Evolutionary conservation across 2,113 vertebrate genomes (phyloP), one percentile per base, ranked within the genome.

Genomic region (Pogona vitticeps): DNA sequence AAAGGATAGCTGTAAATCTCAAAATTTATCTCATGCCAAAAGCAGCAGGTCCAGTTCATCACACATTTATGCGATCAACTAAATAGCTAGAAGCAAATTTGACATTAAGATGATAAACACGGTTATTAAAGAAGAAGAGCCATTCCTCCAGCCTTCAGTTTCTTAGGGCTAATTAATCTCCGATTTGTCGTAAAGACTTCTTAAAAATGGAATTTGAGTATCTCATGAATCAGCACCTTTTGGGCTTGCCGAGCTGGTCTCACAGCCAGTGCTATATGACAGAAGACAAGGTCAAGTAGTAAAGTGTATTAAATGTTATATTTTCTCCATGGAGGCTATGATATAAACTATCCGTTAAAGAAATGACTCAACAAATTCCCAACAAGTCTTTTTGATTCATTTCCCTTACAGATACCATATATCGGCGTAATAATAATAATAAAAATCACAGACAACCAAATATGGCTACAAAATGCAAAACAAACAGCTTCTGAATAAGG

Each of bases 101-200:
- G 85, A 75, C 91, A 91, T 90, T 87, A 87, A 92, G 82, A 90
- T 79, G 88, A 91, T 89, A 90, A 67, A 89, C 65, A 63, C 0
- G 31, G 65, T 86, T 90, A 91, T 63, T 85, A 89, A 92, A 82
- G 87, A 68, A 86, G 90, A 65, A 86, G 75, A 93, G 91, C 78
- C 89, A 88, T 73, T 68, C 75, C 84, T 92, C 82, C 3, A 63
- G 86, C 86, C 92, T 67, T 91, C 88, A 91, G 82, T 90, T 85
- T 15, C 72, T 88, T 52, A 59, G 72, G 78, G 82, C 42, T 93
- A 92, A 94, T 91, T 92, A 86, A 94, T 90, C 93, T 89, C 86
- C 59, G 56, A 82, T 65, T 67, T 89, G 21, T 77, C 84, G 83
- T 36, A 67, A 90, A 93, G 36, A 88, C 78, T 91, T 40, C 73